Conservation (phyloP, 2,113 vertebrate species). For the Psittacula cyanocephala region DNA sequence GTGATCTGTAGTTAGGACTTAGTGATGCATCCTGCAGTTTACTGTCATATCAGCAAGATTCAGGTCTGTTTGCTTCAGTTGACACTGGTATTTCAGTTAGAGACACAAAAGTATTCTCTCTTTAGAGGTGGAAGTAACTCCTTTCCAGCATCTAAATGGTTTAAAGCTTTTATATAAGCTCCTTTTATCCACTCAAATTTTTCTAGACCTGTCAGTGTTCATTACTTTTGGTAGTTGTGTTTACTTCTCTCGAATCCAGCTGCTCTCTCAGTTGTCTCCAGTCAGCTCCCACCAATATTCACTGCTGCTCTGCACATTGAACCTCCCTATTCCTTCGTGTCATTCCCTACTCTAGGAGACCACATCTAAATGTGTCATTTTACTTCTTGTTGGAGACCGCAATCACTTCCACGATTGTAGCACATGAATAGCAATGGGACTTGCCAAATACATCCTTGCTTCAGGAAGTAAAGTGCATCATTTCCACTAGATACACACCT, state of each 20-base stretch:
- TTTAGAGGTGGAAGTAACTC: neutral
- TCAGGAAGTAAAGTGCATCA: neutral
- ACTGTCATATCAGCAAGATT: neutral
- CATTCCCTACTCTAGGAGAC: neutral
- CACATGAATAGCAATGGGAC: rapidly evolving
- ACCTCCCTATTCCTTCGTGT: neutral
- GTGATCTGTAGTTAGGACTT: slow-evolving; percentile 41
- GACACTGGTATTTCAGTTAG: neutral
- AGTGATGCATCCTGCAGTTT: neutral
- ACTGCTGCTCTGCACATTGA: neutral
- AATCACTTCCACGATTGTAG: neutral
- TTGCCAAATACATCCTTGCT: neutral
- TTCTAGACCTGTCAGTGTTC: neutral
- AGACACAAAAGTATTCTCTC: neutral
- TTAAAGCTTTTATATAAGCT: neutral
- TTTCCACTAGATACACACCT: neutral
- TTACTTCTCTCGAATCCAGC: neutral
- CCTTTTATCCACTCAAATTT: neutral
- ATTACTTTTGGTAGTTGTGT: neutral
- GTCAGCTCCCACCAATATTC: neutral
- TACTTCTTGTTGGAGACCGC: neutral
- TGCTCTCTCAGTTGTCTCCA: neutral
- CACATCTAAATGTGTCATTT: neutral
- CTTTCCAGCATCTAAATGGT: neutral
- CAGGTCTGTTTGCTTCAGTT: neutral